Evolutionary conservation across 2,797 vertebrate genomes (phyloP).

Genomic region (Emys orbicularis): DNA sequence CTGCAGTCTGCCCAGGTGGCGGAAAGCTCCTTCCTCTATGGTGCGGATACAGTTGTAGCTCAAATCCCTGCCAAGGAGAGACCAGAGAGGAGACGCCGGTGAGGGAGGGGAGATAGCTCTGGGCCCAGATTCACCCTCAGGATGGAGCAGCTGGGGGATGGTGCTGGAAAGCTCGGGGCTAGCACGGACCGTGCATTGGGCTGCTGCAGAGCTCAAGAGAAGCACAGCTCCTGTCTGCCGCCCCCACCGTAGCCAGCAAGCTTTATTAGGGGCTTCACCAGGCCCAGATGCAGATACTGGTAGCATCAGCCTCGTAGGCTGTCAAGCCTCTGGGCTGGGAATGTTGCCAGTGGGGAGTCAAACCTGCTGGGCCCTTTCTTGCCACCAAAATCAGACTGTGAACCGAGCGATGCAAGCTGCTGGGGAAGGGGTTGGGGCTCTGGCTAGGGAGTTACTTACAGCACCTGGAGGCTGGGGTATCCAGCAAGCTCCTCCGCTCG

Average conservation of each 20-base stretch:
- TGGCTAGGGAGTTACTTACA: slow-evolving; percentile 15
- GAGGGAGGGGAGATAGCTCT: not conserved
- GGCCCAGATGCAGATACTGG: not conserved
- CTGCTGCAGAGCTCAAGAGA: not conserved
- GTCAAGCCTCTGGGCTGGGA: not conserved
- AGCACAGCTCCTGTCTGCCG: not conserved
- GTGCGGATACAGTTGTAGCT: slow-evolving; percentile 30
- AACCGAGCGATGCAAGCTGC: not conserved
- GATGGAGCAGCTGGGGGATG: not conserved
- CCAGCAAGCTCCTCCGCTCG: not conserved
- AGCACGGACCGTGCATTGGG: not conserved
- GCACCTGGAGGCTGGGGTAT: not conserved
- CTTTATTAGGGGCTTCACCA: not conserved
- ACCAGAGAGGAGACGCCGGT: not conserved
- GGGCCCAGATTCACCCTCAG: not conserved
- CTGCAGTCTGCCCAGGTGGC: not conserved
- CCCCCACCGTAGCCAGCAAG: too few species aligned
- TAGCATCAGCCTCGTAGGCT: not conserved
- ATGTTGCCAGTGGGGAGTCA: not conserved
- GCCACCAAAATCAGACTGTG: not conserved
- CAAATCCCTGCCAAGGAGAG: slow-evolving; percentile 6
- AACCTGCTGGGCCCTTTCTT: not conserved
- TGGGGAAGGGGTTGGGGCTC: too few species aligned
- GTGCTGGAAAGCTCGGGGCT: not conserved
- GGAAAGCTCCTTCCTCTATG: not conserved